Conservation (phyloP, 2,113 vertebrate genomes). For the Salvelinus namaycush region DNA sequence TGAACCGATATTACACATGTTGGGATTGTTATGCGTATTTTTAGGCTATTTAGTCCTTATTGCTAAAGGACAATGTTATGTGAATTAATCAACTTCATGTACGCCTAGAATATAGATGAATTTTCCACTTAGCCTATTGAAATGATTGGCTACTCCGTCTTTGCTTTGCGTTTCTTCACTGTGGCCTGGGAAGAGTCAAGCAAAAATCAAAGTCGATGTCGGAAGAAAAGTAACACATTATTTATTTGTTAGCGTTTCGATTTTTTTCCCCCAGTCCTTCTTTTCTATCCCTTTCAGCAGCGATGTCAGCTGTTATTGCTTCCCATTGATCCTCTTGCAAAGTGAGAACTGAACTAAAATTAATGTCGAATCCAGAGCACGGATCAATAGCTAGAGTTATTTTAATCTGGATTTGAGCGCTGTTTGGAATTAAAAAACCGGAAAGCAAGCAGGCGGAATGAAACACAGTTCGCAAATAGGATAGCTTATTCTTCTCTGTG, state of each 20-base stretch:
- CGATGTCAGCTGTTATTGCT: constrained; percentile 97
- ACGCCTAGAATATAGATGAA: not conserved
- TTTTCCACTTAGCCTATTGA: constrained; percentile 10
- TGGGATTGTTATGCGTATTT: not conserved
- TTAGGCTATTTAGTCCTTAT: not conserved
- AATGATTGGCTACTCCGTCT: constrained; percentile 6
- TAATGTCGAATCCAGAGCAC: constrained; percentile 95
- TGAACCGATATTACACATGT: not conserved
- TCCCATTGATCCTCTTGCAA: constrained; percentile 96
- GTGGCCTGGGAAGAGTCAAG: constrained; percentile 57
- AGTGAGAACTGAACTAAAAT: constrained; percentile 98
- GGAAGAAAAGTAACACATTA: constrained; percentile 87
- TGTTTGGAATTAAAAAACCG: constrained; percentile 84
- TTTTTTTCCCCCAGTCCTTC: constrained; percentile 86
- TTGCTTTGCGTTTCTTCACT: constrained; percentile 74
- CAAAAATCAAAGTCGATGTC: constrained; percentile 24
- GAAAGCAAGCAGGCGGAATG: constrained; percentile 79
- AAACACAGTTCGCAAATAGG: constrained; percentile 64
- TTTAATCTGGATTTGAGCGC: constrained; percentile 90
- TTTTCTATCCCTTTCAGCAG: constrained; percentile 84
- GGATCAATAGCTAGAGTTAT: constrained; percentile 93
- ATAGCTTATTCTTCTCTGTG: not conserved
- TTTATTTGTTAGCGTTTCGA: constrained; percentile 92
- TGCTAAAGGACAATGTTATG: too few species aligned
- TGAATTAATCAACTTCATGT: too few species aligned